Base-by-base conservation (phyloP, 2,797 vertebrate species). In the Fistularia commersonii region DNA sequence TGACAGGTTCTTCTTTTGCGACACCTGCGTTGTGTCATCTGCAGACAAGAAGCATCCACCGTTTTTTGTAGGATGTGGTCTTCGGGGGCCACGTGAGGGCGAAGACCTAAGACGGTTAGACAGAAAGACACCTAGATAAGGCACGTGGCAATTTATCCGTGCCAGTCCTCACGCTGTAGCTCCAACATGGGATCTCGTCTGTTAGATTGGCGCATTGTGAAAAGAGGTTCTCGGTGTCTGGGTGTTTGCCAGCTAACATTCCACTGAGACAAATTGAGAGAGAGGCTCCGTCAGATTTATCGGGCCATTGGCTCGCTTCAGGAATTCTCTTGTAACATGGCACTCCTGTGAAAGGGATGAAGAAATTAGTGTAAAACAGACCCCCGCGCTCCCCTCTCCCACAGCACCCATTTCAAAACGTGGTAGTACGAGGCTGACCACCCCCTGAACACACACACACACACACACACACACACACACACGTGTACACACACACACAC, bases 261-360 rank as follows among this genome's bases (percentile, higher is more conserved):
- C 87, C 85, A 86, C 64, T 44, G 86, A 89, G 87, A 90, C 86
- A 87, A 85, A 87, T 87, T 86, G 85, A 89, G 85, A 84, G 84
- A 86, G 87, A 76, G 82, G 82, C 84, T 83, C 72, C 69, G 84
- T 85, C 81, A 88, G 88, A 91, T 91, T 92, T 90, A 90, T 87
- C 78, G 80, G 85, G 81, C 81, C 88, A 85, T 88, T 86, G 85
- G 87, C 86, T 89, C 74, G 83, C 87, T 84, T 87, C 83, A 86
- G 86, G 90, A 91, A 90, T 89, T 89, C 86, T 87, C 85, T 84
- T 87, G 88, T 88, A 88, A 90, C 86, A 87, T 79, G 76, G 86
- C 78, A 86, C 85, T 88, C 86, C 84, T 90, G 87, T 77, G 82
- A 89, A 89, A 88, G 83, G 87, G 81, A 88, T 87, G 84, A 85